phyloP scores from a whole-genome alignment of 2,113 vertebrate genomes.

The Hemiscyllium ocellatum region DNA sequence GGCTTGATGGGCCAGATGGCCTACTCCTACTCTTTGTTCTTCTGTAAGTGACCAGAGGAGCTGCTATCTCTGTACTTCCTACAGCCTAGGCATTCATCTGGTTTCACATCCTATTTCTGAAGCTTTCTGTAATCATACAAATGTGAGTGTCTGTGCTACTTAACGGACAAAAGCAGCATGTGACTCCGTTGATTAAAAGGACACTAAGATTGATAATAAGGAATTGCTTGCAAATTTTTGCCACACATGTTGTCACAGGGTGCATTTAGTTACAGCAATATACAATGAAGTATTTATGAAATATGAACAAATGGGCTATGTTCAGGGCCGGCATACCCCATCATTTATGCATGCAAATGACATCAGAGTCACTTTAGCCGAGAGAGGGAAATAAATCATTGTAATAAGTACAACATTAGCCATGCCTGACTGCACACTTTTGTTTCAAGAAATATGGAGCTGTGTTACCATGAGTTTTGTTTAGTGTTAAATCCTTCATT shows the following conservation, averaged over 20 bases:
- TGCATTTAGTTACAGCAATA: slow-evolving; percentile 19
- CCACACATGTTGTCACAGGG: slow-evolving; percentile 5
- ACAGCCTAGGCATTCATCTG: background rate
- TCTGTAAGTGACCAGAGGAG: background rate
- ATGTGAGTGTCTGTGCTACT: background rate
- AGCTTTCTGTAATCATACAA: background rate
- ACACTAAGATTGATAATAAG: background rate
- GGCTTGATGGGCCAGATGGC: no score
- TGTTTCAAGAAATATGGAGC: slow-evolving; percentile 13
- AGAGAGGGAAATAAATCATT: background rate
- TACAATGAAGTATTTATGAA: slow-evolving; percentile 10
- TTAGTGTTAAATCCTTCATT: background rate
- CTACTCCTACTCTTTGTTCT: no score
- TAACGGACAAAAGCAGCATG: background rate
- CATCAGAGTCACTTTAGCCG: slow-evolving; percentile 22
- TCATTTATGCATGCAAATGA: slow-evolving; percentile 22
- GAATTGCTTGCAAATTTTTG: background rate
- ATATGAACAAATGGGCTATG: background rate
- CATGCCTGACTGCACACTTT: slow-evolving; percentile 4
- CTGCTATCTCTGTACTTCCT: background rate
- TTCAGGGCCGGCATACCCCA: background rate
- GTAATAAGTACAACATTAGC: background rate
- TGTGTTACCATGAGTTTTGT: background rate
- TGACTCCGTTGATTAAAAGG: background rate
- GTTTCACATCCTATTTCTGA: background rate